Base-by-base conservation (phyloP, 2,113 vertebrate genomes). In the Rhegmatorhina hoffmannsi region DNA sequence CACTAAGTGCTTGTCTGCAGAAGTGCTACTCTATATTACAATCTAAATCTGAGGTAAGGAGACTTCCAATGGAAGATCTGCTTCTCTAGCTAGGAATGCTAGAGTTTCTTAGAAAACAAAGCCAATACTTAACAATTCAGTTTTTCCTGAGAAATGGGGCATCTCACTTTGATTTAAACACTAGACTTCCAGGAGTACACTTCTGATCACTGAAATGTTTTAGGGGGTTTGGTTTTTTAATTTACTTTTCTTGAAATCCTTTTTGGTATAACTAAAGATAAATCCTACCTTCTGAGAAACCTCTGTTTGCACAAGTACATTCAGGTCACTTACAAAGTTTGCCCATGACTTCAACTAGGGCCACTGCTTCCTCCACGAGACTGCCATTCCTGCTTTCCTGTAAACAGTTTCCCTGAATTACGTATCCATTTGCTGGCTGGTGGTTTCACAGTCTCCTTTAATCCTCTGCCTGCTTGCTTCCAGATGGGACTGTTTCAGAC, bases 1-100 rank as follows among this genome's bases (percentile, higher is more conserved):
- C 64, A 52, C 47, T 70, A 94, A 95, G 79, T 84, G 79, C 93
- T 84, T 92, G 68, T 87, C 82, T 93, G 52, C 50, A 93, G 47
- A 80, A 94, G 70, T 53, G 15, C 46, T 82, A 25, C 49, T 62
- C 52, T 50, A 14, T 53, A 29, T 66, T 77, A 62, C 24, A 79
- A 80, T 26, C 72, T 74, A 91, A 78, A 76, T 29, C 60, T 80
- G 52, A 88, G 33, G 34, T 43, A 79, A 81, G 26, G 33, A 85
- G 7, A 43, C 5, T 82, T 89, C 63, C 13, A 12, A 29, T 6
- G 6, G 50, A 69, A 80, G 70, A 60, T 9, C 46, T 73, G 16
- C 9, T 40, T 44, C 60, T 78, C 63, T 47, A 50, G 53, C 46
- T 52, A 76, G n/a, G 20, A 88, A 56, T 8, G 43, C 20, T 10